Evolutionary conservation across 2,797 vertebrate species (phyloP), one percentile per base, ranked within the genome.

Genomic region (Argentina silus): DNA sequence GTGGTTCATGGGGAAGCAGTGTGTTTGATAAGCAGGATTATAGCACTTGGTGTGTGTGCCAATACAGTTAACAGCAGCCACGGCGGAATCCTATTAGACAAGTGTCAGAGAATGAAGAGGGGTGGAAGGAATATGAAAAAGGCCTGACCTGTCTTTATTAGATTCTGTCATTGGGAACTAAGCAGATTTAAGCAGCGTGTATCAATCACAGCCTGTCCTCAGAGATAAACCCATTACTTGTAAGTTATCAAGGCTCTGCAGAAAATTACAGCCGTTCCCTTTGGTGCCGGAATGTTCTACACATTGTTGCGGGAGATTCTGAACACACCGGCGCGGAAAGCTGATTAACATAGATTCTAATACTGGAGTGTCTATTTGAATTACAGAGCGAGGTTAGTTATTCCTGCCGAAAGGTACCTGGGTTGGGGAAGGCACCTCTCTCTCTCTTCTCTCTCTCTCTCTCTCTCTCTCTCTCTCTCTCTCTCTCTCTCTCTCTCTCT

Each of bases 1-100:
- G 51, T 59, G 50, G 60, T 73, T 55, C 56, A 65, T 67, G 21
- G 59, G 56, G 36, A 63, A 83, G 69, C 50, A 36, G 62, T 69
- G 50, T 55, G 51, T 68, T 56, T 43, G 70, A 86, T 85, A 88
- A 87, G 66, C 83, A 76, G 84, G 87, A 90, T 91, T 90, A 87
- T 84, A 89, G 76, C 81, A 85, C 81, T 91, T 70, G 48, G 65
- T 87, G 70, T 78, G 82, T 67, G 78, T 89, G 73, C 77, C 68
- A 81, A 81, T 89, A 90, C 83, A 94, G 92, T 95, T 94, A 92
- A 88, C 89, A 88, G 73, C 84, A 90, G 87, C 82, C 86, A 78
- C 80, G 75, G 82, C 70, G 80, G 93, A 94, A 92, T 95, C 86
- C 89, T 92, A 67, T 95, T 94, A 90, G 87, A 91, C 77, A 77